Evolutionary conservation across 2,797 vertebrate genomes (phyloP).

Genomic region (Buceros bicornis): DNA sequence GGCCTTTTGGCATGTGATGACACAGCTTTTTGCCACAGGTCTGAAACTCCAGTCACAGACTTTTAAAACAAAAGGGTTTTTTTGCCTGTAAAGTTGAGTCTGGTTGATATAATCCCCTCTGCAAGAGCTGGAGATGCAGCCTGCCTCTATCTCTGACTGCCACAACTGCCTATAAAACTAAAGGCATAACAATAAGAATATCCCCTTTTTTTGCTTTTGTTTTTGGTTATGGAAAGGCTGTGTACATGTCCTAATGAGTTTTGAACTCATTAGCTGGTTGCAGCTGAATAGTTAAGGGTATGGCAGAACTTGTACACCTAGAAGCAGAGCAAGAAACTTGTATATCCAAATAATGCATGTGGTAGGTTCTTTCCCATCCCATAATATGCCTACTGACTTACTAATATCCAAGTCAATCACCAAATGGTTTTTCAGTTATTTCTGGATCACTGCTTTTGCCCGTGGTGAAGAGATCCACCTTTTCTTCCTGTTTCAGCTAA

Average conservation of each 20-base stretch:
- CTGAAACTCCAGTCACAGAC: not conserved
- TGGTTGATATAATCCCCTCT: not conserved
- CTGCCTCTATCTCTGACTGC: not conserved
- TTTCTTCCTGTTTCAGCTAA: not conserved
- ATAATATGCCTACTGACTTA: not conserved
- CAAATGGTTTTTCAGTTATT: not conserved
- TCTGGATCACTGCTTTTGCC: not conserved
- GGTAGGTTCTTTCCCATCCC: not conserved
- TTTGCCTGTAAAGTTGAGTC: not conserved
- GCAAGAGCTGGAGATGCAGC: not conserved
- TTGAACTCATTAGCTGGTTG: not conserved
- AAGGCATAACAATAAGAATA: not conserved
- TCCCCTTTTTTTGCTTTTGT: fast-evolving
- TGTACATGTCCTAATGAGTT: not conserved
- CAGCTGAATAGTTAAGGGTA: not conserved
- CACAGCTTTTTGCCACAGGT: not conserved
- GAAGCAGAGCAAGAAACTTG: not conserved
- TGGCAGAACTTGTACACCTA: not conserved
- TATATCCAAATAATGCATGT: not conserved
- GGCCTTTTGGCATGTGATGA: not conserved
- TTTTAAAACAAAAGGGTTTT: not conserved
- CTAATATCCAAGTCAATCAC: not conserved
- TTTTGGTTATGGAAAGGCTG: not conserved
- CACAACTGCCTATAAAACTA: not conserved
- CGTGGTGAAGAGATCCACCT: not conserved